phyloP scores from a whole-genome alignment of 2,113 vertebrate genomes.

The Chaetodon auriga region DNA sequence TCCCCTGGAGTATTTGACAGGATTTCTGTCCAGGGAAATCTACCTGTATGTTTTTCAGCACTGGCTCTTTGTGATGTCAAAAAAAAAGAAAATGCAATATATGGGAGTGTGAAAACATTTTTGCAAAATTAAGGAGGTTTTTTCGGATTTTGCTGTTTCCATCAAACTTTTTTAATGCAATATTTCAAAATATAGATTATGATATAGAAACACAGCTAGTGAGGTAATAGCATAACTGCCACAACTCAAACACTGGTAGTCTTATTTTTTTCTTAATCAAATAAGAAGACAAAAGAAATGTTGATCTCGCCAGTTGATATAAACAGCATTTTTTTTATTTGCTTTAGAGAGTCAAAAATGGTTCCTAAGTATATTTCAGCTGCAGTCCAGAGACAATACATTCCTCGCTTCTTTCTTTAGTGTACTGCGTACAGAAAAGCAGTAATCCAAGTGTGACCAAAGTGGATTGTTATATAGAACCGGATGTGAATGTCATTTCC shows the following conservation, averaged over 20 bases:
- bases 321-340: neutral
- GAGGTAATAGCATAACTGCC: neutral
- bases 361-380: neutral
- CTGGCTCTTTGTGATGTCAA: neutral
- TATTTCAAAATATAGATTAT: too few relatives aligned
- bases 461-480: constrained; percentile 19
- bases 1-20: constrained; percentile 5
- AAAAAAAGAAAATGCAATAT: too few relatives aligned
- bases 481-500: constrained; percentile 54
- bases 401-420: constrained; percentile 4
- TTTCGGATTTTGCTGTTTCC: too few relatives aligned
- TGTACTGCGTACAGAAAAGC: constrained; percentile 15
- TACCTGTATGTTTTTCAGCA: neutral
- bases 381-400: neutral
- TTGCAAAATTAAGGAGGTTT: too few relatives aligned
- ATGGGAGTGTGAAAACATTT: too few relatives aligned
- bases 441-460: constrained; percentile 27
- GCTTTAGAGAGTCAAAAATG: neutral
- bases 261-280: neutral
- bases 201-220: too few relatives aligned
- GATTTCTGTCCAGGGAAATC: constrained; percentile 10
- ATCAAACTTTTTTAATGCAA: too few relatives aligned
- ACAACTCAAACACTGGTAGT: neutral
- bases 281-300: neutral
- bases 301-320: too few relatives aligned